phyloP scores from a whole-genome alignment of 2,113 vertebrate genomes.

The Zapornia atra region DNA sequence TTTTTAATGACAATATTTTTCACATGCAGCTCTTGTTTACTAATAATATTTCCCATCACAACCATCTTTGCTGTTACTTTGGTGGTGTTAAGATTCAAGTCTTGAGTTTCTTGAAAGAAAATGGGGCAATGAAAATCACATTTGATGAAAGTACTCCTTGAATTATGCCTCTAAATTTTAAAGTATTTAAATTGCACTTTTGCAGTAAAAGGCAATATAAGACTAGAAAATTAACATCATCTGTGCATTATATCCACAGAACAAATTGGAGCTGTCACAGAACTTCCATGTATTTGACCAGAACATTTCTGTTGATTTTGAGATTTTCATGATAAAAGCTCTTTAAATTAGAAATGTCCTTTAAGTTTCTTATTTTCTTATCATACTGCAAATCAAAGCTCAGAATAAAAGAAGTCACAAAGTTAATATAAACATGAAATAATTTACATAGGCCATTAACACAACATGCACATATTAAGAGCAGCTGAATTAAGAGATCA shows the following conservation, averaged over 20 bases:
- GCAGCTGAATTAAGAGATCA: slow-evolving; percentile 58
- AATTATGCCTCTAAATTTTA: slow-evolving; percentile 66
- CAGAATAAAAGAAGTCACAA: slow-evolving; percentile 55
- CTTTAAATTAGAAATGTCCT: slow-evolving; percentile 53
- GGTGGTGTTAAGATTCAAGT: slow-evolving; percentile 71
- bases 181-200: slow-evolving; percentile 57
- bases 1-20: slow-evolving; percentile 82
- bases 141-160: slow-evolving; percentile 66
- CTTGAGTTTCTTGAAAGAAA: slow-evolving; percentile 72
- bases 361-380: slow-evolving; percentile 34
- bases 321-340: slow-evolving; percentile 42
- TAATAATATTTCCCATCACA: slow-evolving; percentile 76
- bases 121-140: slow-evolving; percentile 67
- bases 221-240: neutral
- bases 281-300: slow-evolving; percentile 33
- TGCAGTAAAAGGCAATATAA: slow-evolving; percentile 54
- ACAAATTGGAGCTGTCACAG: neutral
- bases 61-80: slow-evolving; percentile 68
- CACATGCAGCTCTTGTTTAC: slow-evolving; percentile 80
- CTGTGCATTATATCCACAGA: slow-evolving; percentile 1
- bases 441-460: slow-evolving; percentile 56
- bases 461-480: slow-evolving; percentile 46
- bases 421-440: slow-evolving; percentile 62
- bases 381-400: slow-evolving; percentile 59
- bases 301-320: slow-evolving; percentile 16